Percentiles rank a stretch among this genome's conserved stretches.
Evolutionary conservation across 2,888 invertebrate species (phyloP).

Genomic region (Drosophila pegasa): DNA sequence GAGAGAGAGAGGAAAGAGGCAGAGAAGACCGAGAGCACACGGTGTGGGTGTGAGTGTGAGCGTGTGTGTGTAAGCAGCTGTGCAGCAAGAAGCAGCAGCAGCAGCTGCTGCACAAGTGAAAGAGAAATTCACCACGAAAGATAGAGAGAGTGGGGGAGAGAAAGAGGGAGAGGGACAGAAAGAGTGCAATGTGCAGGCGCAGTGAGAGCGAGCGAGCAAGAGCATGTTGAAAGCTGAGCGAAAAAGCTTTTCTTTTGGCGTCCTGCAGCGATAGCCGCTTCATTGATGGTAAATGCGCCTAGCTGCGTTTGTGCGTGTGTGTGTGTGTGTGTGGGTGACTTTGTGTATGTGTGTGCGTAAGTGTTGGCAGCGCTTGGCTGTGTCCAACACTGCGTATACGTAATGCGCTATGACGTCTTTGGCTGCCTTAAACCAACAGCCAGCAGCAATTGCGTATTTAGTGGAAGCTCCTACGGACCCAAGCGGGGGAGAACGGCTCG

Average conservation of each 20-base stretch:
- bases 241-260: conserved; percentile 52
- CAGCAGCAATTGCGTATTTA: conserved; percentile 48
- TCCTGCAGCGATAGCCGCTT: conserved; percentile 64
- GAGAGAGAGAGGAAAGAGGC: conserved; percentile 3
- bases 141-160: conserved; percentile 1
- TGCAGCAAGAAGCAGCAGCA: conserved; percentile 66
- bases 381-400: conserved; percentile 67
- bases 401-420: conserved; percentile 78
- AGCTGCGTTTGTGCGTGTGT: neutral
- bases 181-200: conserved; percentile 2
- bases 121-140: conserved; percentile 63
- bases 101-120: conserved; percentile 28
- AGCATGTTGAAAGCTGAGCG: conserved; percentile 28
- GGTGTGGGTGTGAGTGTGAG: conserved; percentile 31
- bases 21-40: conserved; percentile 9
- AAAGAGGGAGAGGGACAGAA: conserved; percentile 20
- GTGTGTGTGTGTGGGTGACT: conserved; percentile 6
- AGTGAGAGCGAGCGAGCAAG: conserved; percentile 4
- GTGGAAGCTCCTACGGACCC: neutral
- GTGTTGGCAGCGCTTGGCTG: conserved; percentile 10
- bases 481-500: neutral
- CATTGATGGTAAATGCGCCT: conserved; percentile 57
- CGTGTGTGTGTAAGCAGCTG: conserved; percentile 65
- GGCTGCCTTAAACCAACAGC: conserved; percentile 17
- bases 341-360: conserved; percentile 6